Conservation (phyloP, 2,888 invertebrate genomes). For the Dolomedes plantarius region DNA sequence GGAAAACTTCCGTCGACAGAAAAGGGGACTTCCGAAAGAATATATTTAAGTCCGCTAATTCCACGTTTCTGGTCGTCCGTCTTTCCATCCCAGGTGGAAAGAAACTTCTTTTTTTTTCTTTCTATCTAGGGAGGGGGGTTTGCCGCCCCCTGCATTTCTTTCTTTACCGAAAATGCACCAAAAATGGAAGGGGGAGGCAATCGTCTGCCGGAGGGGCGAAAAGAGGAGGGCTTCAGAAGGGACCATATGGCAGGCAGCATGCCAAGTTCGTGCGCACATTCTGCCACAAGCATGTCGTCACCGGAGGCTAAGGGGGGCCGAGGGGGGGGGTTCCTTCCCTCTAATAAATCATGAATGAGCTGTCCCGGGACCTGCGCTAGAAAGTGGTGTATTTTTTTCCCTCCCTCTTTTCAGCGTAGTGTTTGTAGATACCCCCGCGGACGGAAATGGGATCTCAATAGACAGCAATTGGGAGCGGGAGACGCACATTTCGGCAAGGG, state of each 20-base stretch:
- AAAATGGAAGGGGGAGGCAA: conserved; percentile 14
- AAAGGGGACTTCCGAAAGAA: conserved; percentile 38
- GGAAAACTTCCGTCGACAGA: conserved; percentile 55
- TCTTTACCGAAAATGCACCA: conserved; percentile 27
- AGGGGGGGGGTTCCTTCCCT: too few relatives aligned
- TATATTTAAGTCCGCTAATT: conserved; percentile 39
- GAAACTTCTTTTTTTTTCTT: too few relatives aligned
- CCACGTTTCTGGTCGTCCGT: conserved; percentile 19
- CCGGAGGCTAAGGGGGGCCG: too few relatives aligned
- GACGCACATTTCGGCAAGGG: too few relatives aligned
- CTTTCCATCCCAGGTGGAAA: conserved; percentile 28
- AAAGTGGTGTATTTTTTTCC: too few relatives aligned
- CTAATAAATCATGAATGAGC: conserved; percentile 19
- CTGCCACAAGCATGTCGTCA: conserved; percentile 22
- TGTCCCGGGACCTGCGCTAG: too few relatives aligned
- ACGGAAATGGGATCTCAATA: conserved; percentile 7
- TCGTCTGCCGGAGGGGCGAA: not conserved
- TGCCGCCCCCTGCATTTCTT: not conserved
- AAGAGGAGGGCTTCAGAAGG: not conserved
- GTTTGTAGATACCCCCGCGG: not conserved
- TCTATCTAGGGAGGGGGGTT: not conserved
- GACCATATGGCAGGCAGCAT: conserved; percentile 54
- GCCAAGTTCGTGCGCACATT: conserved; percentile 40
- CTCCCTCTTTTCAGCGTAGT: conserved; percentile 13
- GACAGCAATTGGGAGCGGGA: not conserved